Conservation (phyloP, 2,888 invertebrate species). For the Pantelozetes paolii region DNA sequence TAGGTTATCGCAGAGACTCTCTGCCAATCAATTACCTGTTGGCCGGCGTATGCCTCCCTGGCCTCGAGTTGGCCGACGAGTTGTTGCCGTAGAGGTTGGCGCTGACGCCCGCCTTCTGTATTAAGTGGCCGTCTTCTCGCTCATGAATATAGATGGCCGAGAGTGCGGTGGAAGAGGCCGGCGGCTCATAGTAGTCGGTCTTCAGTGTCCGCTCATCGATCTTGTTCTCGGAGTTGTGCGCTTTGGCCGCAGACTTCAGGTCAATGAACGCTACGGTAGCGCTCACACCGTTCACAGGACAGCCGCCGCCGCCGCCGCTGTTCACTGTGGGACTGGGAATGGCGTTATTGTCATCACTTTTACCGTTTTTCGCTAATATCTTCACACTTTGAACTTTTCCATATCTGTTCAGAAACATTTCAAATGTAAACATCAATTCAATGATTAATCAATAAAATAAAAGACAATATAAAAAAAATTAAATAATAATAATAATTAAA, state of each 20-base stretch:
- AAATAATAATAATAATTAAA: no score
- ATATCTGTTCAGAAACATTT: conserved; percentile 69
- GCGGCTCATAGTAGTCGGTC: conserved; percentile 86
- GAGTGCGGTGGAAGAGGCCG: conserved; percentile 41
- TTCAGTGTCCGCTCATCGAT: conserved; percentile 79
- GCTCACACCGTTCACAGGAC: conserved; percentile 58
- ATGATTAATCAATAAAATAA: no score
- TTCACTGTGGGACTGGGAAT: background rate
- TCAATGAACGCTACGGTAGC: conserved; percentile 93
- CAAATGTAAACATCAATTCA: no score
- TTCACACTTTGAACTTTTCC: conserved; percentile 96
- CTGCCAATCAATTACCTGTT: conserved; percentile 40
- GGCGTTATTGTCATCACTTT: conserved; percentile 40
- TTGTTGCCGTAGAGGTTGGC: background rate
- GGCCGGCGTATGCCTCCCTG: conserved; percentile 35
- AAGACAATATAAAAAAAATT: no score
- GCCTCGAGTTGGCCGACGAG: background rate
- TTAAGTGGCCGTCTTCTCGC: conserved; percentile 42
- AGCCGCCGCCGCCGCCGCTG: background rate
- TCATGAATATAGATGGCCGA: conserved; percentile 49
- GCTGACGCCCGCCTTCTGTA: conserved; percentile 3
- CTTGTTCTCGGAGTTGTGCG: conserved; percentile 82
- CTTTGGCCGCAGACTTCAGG: conserved; percentile 91
- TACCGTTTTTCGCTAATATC: conserved; percentile 63
- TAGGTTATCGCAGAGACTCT: no score